These are phyloP conservation scores for Melolontha melolontha DNA, from an alignment of 2,888 invertebrate species.

Conservation along the genomic window DNA sequence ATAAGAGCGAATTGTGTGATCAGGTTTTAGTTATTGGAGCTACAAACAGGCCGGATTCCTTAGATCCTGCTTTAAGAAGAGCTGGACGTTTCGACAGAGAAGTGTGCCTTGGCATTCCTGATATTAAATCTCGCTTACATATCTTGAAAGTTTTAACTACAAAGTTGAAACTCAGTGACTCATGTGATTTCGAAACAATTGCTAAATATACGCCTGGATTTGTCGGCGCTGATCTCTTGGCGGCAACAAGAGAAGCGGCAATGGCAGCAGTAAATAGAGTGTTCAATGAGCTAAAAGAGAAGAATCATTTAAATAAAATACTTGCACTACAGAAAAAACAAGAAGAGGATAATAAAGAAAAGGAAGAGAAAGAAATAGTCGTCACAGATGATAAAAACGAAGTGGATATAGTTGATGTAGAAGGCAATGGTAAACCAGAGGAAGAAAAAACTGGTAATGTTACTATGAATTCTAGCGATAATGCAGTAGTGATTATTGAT, in stretches of 20 bases:
- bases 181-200: conserved; percentile 78
- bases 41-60: conserved; percentile 90
- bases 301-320: conserved; percentile 50
- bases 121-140: conserved; percentile 82
- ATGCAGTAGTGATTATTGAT: conserved; percentile 51
- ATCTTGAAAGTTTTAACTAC: conserved; percentile 82
- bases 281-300: conserved; percentile 60
- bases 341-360: conserved; percentile 47
- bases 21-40: conserved; percentile 92
- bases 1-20: conserved; percentile 68
- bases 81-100: conserved; percentile 96
- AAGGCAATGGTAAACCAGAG: conserved; percentile 60
- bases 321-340: conserved; percentile 50
- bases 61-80: conserved; percentile 92
- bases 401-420: conserved; percentile 59
- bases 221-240: conserved; percentile 94
- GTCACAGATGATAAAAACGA: conserved; percentile 37
- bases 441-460: conserved; percentile 37
- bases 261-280: conserved; percentile 83
- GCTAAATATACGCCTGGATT: conserved; percentile 94
- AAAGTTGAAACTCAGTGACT: conserved; percentile 75
- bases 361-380: conserved; percentile 8
- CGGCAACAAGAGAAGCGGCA: conserved; percentile 88
- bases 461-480: conserved; percentile 23
- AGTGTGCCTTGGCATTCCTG: conserved; percentile 93